Evolutionary conservation across 1,140 invertebrate genomes (phyloP).

Genomic region (Eueides isabella): DNA sequence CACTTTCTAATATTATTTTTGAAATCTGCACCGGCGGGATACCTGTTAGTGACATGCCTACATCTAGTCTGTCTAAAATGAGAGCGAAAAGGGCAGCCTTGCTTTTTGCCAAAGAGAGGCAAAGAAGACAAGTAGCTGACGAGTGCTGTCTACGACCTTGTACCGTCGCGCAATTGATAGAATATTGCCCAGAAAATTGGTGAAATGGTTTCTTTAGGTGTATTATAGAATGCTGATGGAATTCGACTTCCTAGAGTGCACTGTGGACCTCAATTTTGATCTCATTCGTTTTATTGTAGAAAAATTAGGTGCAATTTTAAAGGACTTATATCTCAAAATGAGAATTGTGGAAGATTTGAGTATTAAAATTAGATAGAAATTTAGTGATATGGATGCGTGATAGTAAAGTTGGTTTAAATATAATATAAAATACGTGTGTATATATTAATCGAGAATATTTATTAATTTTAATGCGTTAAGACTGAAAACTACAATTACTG

Average conservation of each 20-base stretch:
- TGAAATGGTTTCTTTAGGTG: slow-evolving; percentile 37
- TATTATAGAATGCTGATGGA: background rate
- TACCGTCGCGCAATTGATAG: slow-evolving; percentile 59
- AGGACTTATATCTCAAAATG: background rate
- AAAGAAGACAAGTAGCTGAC: slow-evolving; percentile 54
- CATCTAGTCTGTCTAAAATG: slow-evolving; percentile 43
- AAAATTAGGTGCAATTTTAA: slow-evolving; percentile 16
- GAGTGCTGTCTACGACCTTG: slow-evolving; percentile 64
- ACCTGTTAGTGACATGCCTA: slow-evolving; percentile 46
- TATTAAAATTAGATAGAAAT: slow-evolving; percentile 26
- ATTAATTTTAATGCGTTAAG: slow-evolving; percentile 19
- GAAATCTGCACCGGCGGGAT: slow-evolving; percentile 59
- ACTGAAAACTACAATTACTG: slow-evolving; percentile 17
- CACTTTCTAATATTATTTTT: slow-evolving; percentile 53
- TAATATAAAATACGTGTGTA: background rate
- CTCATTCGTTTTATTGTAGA: slow-evolving; percentile 37
- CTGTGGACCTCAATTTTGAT: slow-evolving; percentile 36
- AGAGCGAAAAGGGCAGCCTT: slow-evolving; percentile 53
- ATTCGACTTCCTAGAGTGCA: slow-evolving; percentile 5
- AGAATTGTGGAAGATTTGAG: slow-evolving; percentile 5
- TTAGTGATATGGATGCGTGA: background rate
- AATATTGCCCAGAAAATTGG: slow-evolving; percentile 70
- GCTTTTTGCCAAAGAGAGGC: slow-evolving; percentile 46
- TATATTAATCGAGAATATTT: slow-evolving; percentile 12
- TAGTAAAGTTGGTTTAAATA: background rate